Percentiles rank a stretch among this genome's conserved stretches.
phyloP scores from a whole-genome alignment of 2,113 vertebrate species.

The Serinus canaria region DNA sequence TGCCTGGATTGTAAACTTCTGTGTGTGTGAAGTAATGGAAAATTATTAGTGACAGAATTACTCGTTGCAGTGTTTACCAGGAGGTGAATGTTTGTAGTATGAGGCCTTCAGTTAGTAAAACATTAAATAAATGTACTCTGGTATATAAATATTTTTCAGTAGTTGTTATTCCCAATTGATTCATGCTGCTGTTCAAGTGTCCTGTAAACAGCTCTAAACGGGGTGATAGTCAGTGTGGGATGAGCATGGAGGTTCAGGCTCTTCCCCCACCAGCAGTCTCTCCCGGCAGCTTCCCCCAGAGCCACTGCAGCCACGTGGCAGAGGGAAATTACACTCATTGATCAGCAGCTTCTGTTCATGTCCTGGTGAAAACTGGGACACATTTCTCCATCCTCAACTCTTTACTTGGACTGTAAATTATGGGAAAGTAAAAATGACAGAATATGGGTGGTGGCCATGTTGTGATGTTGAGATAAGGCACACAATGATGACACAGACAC shows the following conservation, averaged over 20 bases:
- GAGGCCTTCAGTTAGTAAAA: neutral
- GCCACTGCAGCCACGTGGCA: neutral
- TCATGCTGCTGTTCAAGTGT: neutral
- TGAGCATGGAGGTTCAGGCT: neutral
- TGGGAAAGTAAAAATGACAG: neutral
- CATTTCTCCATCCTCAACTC: neutral
- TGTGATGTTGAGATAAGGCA: no score
- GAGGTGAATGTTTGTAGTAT: neutral
- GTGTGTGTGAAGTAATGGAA: neutral
- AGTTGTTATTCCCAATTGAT: neutral
- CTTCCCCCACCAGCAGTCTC: neutral
- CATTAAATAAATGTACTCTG: neutral
- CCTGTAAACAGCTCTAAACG: neutral
- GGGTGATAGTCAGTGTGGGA: fast-evolving
- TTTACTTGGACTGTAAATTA: neutral
- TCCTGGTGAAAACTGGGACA: neutral
- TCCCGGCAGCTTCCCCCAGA: neutral
- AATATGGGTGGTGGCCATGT: neutral
- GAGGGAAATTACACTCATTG: neutral
- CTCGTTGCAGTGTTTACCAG: neutral
- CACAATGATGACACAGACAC: no score
- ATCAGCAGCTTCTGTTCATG: neutral
- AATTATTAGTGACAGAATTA: conserved; percentile 1
- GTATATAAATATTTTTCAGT: neutral
- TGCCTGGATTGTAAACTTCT: neutral